These are phyloP conservation scores for Dreissena rostriformis DNA, from an alignment of 1,140 invertebrate species.

Conservation along the genomic window DNA sequence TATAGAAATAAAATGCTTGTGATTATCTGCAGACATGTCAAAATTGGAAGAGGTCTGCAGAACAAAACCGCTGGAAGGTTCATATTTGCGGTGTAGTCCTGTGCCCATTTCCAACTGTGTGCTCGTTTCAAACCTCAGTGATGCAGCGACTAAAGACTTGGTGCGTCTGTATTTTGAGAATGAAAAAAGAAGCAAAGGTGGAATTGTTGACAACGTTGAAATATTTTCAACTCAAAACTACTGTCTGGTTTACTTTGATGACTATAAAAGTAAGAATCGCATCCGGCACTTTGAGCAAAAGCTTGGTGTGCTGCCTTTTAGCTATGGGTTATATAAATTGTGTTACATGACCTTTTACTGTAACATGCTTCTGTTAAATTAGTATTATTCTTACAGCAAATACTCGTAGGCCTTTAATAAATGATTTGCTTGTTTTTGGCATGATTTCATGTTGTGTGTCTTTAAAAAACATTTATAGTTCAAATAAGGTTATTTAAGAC, in stretches of 20 bases:
- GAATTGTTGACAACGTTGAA: constrained; percentile 35
- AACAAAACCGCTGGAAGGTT: constrained; percentile 19
- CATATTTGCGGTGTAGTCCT: background rate
- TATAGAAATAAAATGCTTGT: no score
- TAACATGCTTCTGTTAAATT: no score
- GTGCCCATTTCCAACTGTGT: constrained; percentile 45
- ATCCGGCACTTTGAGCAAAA: no score
- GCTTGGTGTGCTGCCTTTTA: no score
- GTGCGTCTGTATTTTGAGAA: constrained; percentile 53
- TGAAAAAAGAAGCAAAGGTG: constrained; percentile 14
- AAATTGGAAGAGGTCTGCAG: constrained; percentile 21
- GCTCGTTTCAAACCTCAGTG: constrained; percentile 37
- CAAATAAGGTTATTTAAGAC: no score
- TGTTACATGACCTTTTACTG: no score
- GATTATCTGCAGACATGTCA: background rate
- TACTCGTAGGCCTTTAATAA: no score
- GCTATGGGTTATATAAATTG: no score
- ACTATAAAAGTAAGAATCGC: constrained; percentile 37
- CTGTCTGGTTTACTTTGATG: constrained; percentile 38
- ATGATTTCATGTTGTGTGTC: no score
- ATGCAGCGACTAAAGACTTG: constrained; percentile 27
- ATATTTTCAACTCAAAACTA: constrained; percentile 23
- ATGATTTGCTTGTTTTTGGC: no score
- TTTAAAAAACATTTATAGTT: no score
- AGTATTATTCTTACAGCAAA: no score